phyloP scores from a whole-genome alignment of 1,140 invertebrate species.

The Bursaphelenchus mucronatus region DNA sequence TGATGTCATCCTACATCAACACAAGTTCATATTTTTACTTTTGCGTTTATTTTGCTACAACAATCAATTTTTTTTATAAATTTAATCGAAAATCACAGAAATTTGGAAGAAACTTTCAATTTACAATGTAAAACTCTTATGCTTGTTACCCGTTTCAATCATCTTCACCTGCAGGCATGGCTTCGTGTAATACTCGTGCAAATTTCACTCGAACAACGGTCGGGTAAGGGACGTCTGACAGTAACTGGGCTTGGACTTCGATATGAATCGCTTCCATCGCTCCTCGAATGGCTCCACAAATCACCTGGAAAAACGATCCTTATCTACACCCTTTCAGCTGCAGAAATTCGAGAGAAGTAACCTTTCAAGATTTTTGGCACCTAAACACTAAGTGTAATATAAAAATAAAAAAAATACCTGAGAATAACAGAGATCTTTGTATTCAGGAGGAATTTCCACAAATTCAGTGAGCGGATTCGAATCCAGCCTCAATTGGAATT shows the following conservation, averaged over 20 bases:
- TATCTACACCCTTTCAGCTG: too few relatives aligned
- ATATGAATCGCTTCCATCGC: constrained; percentile 95
- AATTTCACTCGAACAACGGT: constrained; percentile 94
- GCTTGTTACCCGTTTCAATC: constrained; percentile 64
- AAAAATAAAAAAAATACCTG: constrained; percentile 63
- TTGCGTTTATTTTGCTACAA: too few relatives aligned
- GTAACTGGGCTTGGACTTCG: constrained; percentile 70
- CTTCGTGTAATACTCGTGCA: constrained; percentile 88
- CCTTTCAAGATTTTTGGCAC: neutral
- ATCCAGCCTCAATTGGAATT: constrained; percentile 92
- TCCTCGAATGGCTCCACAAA: constrained; percentile 88
- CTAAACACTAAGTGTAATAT: neutral
- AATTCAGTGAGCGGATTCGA: constrained; percentile 94
- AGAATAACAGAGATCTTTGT: constrained; percentile 78
- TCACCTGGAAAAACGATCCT: constrained; percentile 63
- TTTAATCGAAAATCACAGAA: too few relatives aligned
- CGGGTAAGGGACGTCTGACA: constrained; percentile 88
- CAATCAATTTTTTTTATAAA: too few relatives aligned
- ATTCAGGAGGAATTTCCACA: constrained; percentile 89
- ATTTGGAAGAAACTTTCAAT: too few relatives aligned
- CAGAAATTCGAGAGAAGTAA: too few relatives aligned
- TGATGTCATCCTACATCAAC: too few relatives aligned
- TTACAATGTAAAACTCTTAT: too few relatives aligned
- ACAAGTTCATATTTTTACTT: too few relatives aligned
- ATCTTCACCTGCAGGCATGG: constrained; percentile 94